A percentile compares a stretch with the other conserved stretches of the same genome.
phyloP scores from a whole-genome alignment of 2,888 invertebrate species.

The Sesia bembeciformis region DNA sequence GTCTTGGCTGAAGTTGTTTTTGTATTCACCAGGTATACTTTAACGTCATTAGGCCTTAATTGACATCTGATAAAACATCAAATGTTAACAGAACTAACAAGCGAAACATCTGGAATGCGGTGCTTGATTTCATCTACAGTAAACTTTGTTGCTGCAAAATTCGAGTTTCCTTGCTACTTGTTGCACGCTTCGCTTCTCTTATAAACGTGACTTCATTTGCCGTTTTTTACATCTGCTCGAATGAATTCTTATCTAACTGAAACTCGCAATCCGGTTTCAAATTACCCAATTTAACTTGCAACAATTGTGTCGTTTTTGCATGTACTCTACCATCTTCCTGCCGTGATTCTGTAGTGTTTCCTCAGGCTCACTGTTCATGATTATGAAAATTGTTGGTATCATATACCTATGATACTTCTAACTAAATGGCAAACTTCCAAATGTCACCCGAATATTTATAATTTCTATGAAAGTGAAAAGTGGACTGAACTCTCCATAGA shows the following conservation, averaged over 20 bases:
- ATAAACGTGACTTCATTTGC: constrained; percentile 55
- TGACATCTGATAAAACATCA: too few species aligned
- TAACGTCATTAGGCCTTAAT: too few species aligned
- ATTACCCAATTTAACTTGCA: constrained; percentile 46
- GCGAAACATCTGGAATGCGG: too few species aligned
- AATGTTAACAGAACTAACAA: too few species aligned
- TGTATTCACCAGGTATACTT: too few species aligned
- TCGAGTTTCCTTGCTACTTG: constrained; percentile 42
- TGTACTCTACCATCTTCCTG: constrained; percentile 20
- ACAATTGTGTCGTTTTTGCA: constrained; percentile 30
- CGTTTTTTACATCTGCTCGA: constrained; percentile 38
- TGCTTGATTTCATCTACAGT: too few species aligned
- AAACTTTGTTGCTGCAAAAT: background rate
- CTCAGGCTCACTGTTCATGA: constrained; percentile 27
- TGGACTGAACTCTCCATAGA: constrained; percentile 19
- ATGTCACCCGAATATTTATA: constrained; percentile 32
- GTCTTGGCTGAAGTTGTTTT: too few species aligned
- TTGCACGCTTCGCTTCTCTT: constrained; percentile 53
- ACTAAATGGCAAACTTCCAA: constrained; percentile 46
- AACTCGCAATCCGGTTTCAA: constrained; percentile 44
- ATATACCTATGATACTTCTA: constrained; percentile 29
- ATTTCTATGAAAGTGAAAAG: constrained; percentile 37
- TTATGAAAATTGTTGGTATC: constrained; percentile 18
- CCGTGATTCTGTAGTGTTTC: constrained; percentile 28
- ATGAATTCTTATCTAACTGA: constrained; percentile 42